Conservation (phyloP, 2,888 invertebrate genomes). For the Lasioglossum zephyrum region DNA sequence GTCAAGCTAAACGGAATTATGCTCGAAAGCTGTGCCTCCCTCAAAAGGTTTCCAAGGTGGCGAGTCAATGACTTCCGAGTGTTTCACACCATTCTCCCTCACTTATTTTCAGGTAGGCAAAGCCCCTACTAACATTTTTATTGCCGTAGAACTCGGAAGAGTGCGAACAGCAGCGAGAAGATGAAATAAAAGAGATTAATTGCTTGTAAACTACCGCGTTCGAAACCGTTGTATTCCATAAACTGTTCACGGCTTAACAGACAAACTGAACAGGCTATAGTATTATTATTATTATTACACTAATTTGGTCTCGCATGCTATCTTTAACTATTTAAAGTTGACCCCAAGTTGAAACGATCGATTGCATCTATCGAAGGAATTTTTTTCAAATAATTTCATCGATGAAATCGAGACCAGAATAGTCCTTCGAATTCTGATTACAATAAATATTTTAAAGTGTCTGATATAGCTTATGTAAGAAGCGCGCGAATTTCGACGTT, state of each 20-base stretch:
- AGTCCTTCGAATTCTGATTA: background rate
- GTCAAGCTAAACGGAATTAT: constrained; percentile 64
- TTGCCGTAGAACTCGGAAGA: constrained; percentile 25
- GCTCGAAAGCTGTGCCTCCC: constrained; percentile 62
- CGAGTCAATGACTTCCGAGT: constrained; percentile 63
- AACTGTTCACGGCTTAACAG: background rate
- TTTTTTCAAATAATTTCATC: too few species aligned
- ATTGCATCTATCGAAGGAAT: too few species aligned
- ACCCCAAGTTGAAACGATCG: background rate
- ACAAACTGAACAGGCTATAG: background rate
- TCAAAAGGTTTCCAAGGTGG: constrained; percentile 61
- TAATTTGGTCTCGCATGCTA: background rate
- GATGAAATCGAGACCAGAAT: too few species aligned
- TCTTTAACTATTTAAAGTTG: background rate
- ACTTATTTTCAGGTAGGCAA: constrained; percentile 42
- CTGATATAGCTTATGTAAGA: background rate
- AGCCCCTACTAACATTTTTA: constrained; percentile 57
- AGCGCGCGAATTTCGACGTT: background rate
- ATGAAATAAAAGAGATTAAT: constrained; percentile 16
- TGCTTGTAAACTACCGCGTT: background rate
- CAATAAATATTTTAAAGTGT: background rate
- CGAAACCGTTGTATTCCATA: background rate
- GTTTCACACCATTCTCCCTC: constrained; percentile 59
- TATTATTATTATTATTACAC: background rate
- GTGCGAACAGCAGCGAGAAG: constrained; percentile 25